A percentile compares a stretch with the other conserved stretches of the same genome.
phyloP scores from a whole-genome alignment of 2,888 invertebrate genomes.

The Taphrorychus bicolor region DNA sequence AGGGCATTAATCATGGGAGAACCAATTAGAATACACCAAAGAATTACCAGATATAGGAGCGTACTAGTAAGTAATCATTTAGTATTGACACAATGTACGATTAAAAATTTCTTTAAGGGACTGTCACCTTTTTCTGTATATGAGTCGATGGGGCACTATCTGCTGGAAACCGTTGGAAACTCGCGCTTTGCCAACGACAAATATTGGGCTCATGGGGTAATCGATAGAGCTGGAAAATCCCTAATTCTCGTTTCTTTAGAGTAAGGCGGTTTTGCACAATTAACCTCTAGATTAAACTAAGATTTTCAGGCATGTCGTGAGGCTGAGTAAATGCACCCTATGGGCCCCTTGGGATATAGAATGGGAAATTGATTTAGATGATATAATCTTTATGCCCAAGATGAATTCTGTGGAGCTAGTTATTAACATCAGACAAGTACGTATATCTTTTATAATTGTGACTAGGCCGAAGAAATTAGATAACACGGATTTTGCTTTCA shows the following conservation, averaged over 20 bases:
- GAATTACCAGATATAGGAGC: conserved; percentile 75
- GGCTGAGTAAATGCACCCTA: conserved; percentile 72
- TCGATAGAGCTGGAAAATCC: conserved; percentile 67
- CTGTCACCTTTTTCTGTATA: conserved; percentile 75
- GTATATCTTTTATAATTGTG: neutral
- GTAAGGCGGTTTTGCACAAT: too few relatives aligned
- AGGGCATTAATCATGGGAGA: conserved; percentile 71
- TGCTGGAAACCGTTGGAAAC: conserved; percentile 69
- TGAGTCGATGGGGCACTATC: conserved; percentile 73
- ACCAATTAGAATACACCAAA: conserved; percentile 68
- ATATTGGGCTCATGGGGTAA: conserved; percentile 74
- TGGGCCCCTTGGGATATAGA: conserved; percentile 80
- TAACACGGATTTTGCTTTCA: too few relatives aligned
- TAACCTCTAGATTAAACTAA: conserved; percentile 39
- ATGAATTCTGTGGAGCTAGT: conserved; percentile 68
- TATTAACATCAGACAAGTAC: conserved; percentile 78
- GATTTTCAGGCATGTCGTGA: conserved; percentile 71
- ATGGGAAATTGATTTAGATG: conserved; percentile 76
- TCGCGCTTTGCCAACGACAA: conserved; percentile 71
- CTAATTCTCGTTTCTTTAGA: conserved; percentile 74
- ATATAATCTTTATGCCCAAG: conserved; percentile 69
- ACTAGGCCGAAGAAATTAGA: too few relatives aligned
- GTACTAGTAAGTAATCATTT: conserved; percentile 66
- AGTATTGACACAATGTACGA: too few relatives aligned
- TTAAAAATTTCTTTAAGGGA: conserved; percentile 63